Base-by-base conservation (phyloP, 2,797 vertebrate species). In the Apogon hyalosoma region DNA sequence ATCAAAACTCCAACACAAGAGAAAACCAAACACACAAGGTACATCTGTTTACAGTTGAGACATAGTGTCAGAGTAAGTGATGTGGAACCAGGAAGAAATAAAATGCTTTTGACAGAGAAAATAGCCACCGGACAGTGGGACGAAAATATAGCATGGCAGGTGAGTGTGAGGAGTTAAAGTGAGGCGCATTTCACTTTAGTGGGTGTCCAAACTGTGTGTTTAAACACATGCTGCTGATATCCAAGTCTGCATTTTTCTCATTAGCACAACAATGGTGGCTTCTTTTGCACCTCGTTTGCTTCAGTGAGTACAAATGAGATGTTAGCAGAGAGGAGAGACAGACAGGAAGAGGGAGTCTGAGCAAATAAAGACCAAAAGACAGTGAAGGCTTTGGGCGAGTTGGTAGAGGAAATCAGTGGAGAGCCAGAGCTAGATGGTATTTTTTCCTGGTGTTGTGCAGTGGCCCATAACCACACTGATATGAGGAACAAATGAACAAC, bases 281-380 rank as follows among this genome's bases (percentile, higher is more conserved):
- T 84, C 56, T 38, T 75, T 76, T 67, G 80, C 77, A 68, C 68
- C 80, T 52, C 39, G 61, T 77, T 80, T 75, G 76, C 80, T 77
- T 80, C 77, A 54, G 64, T 66, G 85, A 72, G 62, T 85, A 75
- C 85, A 88, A 87, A 89, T 87, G 87, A 89, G 84, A 88, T 77
- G 67, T 83, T 77, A 74, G 66, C 70, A 41, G 21, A 42, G 45
- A 52, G 33, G 45, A 71, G 64, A 80, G 62, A 58, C 60, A 19
- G 69, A 83, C 40, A 42, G 51, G 58, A 49, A 65, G 33, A 73
- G 38, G 52, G 18, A 68, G 40, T 14, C 19, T 6, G 7, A 62
- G 73, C n/a, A 76, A 79, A 78, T 70, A 73, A 68, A 80, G 60
- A 75, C 24, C 19, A 42, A 51, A 77, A 59, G 60, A 65, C 72